Base-by-base conservation (phyloP, 2,113 vertebrate species). In the Dolichallabes microphthalmus region DNA sequence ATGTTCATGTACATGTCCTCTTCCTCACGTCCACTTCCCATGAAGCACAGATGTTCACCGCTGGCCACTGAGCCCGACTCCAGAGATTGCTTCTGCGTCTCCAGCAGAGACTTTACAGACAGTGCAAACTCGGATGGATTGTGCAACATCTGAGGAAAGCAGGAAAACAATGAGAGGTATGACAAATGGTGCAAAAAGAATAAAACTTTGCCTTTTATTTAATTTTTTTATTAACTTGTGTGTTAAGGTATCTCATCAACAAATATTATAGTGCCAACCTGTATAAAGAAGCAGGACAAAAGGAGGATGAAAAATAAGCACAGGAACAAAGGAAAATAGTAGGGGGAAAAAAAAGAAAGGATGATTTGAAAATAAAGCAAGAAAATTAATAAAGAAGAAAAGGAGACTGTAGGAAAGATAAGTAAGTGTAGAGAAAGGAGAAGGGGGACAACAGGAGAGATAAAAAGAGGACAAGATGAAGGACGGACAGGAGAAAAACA, bases 1-100 rank as follows among this genome's bases (percentile, higher is more conserved):
- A 99, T 99, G 93, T 99, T 99, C 98, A 99, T 99, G 89, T 99
- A 99, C 98, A 99, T 99, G 93, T 99, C 98, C 91, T 99, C 98
- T 85, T 99, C 98, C 87, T 99, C 98, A n/a, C 98, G 93, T 82
- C 98, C 98, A 53, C 98, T 99, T 89, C 98, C 98, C 98, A 99
- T 99, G 91, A 99, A 99, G 90, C 98, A 99, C 82, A 99, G 95
- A 78, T 99, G 98, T 77, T 99, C 97, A 80, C 98, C 98, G 10
- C 97, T 96, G 86, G 98, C 98, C 12, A 99, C 87, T 53, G 98
- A 99, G 69, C 98, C 98, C 0, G 98, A 99, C 89, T 99, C 97
- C 45, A 99, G 93, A 50, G 98, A 98, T 53, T 98, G 98, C 30
- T 98, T 99, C 93, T 99, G 98, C n/a, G 98, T 95, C 93, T 99